Evolutionary conservation across 1,140 invertebrate genomes (phyloP).

Genomic region (Trypoxylus dichotomus): DNA sequence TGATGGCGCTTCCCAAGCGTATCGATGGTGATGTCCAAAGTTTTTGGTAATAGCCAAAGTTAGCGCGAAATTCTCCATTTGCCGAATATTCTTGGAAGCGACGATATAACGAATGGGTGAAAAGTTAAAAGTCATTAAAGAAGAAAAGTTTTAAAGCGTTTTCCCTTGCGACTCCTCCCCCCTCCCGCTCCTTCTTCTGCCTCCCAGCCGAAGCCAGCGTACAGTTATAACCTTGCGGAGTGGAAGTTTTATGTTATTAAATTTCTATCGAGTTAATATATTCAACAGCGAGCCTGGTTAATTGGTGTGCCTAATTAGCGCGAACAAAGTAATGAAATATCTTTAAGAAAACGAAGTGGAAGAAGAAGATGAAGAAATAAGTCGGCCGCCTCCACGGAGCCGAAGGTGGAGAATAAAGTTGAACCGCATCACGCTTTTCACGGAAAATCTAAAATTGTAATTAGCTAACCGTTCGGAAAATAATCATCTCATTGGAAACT

Average conservation of each 20-base stretch:
- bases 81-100: no score
- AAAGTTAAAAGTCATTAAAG: no score
- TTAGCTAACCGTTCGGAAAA: slow-evolving; percentile 47
- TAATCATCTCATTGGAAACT: slow-evolving; percentile 38
- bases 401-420: background rate
- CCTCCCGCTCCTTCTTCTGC: no score
- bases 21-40: no score
- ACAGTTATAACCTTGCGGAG: no score
- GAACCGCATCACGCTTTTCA: slow-evolving; percentile 11
- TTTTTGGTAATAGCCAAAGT: no score
- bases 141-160: no score
- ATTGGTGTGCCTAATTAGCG: slow-evolving; percentile 39
- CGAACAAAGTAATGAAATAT: slow-evolving; percentile 40
- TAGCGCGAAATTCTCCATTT: no score
- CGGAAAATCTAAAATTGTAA: slow-evolving; percentile 40
- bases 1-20: no score
- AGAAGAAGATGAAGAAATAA: background rate
- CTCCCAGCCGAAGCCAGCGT: no score
- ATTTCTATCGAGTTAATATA: slow-evolving; percentile 39
- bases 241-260: slow-evolving; percentile 31
- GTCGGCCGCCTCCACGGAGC: background rate
- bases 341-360: slow-evolving; percentile 35
- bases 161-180: no score
- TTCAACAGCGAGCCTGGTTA: slow-evolving; percentile 29
- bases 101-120: no score